A percentile compares a stretch with the other conserved stretches of the same genome.
phyloP scores from a whole-genome alignment of 2,888 invertebrate species.

The Eugnorisma glareosa region DNA sequence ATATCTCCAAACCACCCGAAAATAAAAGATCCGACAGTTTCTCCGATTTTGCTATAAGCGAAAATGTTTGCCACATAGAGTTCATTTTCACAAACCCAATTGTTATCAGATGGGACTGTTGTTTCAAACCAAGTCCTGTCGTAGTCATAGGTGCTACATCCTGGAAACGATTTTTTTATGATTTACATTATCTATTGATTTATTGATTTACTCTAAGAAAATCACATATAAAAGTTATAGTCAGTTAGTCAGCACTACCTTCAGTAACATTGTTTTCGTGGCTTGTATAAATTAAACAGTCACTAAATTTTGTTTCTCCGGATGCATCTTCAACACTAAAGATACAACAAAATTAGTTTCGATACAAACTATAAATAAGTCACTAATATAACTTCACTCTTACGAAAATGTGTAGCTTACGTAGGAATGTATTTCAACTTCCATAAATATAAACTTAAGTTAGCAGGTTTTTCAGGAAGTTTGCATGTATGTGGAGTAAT shows the following conservation, averaged over 20 bases:
- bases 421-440: conserved; percentile 76
- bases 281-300: conserved; percentile 71
- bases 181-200: background rate
- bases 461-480: conserved; percentile 77
- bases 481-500: conserved; percentile 85
- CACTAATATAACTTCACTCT: background rate
- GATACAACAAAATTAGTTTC: conserved; percentile 22
- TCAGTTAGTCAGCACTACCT: conserved; percentile 39
- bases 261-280: conserved; percentile 44
- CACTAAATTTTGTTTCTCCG: conserved; percentile 68
- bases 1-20: conserved; percentile 83
- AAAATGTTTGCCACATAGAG: conserved; percentile 77
- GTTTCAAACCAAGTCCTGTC: conserved; percentile 80
- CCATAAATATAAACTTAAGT: conserved; percentile 79
- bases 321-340: conserved; percentile 50
- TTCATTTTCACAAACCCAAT: conserved; percentile 82
- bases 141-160: conserved; percentile 74
- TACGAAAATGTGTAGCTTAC: conserved; percentile 68
- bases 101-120: conserved; percentile 77
- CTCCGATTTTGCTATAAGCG: conserved; percentile 76
- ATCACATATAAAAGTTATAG: background rate
- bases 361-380: background rate
- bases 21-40: conserved; percentile 77
- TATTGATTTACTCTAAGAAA: background rate
- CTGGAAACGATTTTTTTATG: conserved; percentile 66